These are phyloP conservation scores for Chrysolophus pictus DNA, from an alignment of 2,797 vertebrate species.

Conservation along the genomic window DNA sequence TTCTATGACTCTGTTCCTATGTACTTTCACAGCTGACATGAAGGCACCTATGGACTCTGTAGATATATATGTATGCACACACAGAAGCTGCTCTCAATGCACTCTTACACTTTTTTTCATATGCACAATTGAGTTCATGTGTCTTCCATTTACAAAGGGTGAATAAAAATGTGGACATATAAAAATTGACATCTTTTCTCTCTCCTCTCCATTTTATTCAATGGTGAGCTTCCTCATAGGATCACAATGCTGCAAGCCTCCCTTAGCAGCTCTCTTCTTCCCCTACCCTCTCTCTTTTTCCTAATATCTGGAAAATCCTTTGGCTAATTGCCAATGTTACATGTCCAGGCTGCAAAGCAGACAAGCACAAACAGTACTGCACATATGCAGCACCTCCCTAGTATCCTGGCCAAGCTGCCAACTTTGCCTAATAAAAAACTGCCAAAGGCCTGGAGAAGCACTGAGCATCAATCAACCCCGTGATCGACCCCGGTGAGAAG, in stretches of 20 bases:
- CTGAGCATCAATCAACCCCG: background rate
- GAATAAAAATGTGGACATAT: background rate
- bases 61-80: background rate
- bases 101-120: background rate
- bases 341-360: background rate
- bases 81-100: fast-evolving
- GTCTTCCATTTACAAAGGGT: background rate
- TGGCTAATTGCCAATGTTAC: background rate
- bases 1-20: no score
- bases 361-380: background rate
- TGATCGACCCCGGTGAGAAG: background rate
- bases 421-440: background rate
- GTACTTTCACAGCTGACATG: background rate
- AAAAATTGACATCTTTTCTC: no score
- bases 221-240: background rate
- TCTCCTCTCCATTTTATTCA: background rate
- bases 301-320: conserved; percentile 17
- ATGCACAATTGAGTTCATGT: background rate
- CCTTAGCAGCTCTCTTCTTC: background rate
- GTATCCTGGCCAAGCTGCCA: background rate
- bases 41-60: background rate
- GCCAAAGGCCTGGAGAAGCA: background rate
- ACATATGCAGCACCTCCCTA: background rate
- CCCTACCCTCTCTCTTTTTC: background rate
- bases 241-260: background rate